Conservation (phyloP, 2,113 vertebrate genomes). For the cat (Felis catus) region DNA sequence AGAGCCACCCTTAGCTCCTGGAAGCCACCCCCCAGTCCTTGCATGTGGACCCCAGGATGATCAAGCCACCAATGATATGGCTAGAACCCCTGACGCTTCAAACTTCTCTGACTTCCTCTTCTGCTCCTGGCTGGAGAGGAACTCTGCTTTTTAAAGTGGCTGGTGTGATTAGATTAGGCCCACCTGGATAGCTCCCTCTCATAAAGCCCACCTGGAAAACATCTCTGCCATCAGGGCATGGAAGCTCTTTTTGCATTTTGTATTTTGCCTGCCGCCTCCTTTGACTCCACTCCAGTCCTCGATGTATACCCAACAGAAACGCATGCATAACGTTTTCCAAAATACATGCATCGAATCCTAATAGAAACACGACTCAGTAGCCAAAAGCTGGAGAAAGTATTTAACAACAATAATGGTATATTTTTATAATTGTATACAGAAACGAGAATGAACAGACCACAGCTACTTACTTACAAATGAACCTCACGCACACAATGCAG, state of each 20-base stretch:
- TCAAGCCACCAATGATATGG: not conserved
- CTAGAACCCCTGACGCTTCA: rapidly evolving
- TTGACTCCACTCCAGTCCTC: not conserved
- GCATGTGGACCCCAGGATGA: not conserved
- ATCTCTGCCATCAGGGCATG: not conserved
- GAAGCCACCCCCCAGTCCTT: not conserved
- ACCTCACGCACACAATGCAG: not conserved
- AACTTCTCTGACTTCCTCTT: not conserved
- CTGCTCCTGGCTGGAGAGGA: not conserved
- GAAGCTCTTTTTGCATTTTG: not conserved
- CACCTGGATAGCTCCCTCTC: not conserved
- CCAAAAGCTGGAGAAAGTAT: not conserved
- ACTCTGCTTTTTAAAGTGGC: not conserved
- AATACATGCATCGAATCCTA: not conserved
- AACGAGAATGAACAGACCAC: not conserved
- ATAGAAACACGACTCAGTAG: not conserved
- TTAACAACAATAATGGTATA: not conserved
- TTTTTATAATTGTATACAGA: not conserved
- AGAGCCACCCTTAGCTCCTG: not conserved
- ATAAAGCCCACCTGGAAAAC: not conserved
- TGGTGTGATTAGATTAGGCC: not conserved
- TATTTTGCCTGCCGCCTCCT: not conserved
- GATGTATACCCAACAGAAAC: not conserved
- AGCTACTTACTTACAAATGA: not conserved
- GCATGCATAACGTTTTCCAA: not conserved